phyloP scores from a whole-genome alignment of 2,113 vertebrate species.

The Osmerus mordax region DNA sequence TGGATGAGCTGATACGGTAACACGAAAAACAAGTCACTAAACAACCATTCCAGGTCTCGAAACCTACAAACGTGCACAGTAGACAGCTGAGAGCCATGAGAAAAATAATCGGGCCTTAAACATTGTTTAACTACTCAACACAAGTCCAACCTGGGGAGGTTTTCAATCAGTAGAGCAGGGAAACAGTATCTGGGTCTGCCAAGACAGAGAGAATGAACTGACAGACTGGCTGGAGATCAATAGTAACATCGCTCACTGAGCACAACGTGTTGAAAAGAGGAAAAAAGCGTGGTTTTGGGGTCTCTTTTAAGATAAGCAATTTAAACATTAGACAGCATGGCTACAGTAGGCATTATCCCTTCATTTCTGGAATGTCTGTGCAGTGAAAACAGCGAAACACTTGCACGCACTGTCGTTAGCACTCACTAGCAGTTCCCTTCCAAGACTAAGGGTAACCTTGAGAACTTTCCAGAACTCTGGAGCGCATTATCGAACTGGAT shows the following conservation, averaged over 20 bases:
- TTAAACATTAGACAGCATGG: constrained; percentile 63
- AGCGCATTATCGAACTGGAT: constrained; percentile 54
- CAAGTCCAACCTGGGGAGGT: constrained; percentile 13
- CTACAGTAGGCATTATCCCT: constrained; percentile 53
- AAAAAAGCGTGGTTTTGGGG: constrained; percentile 41
- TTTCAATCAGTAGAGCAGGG: constrained; percentile 24
- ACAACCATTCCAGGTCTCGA: no score
- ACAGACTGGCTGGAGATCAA: constrained; percentile 41
- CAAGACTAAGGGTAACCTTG: constrained; percentile 52
- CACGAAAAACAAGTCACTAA: background rate
- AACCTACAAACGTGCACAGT: background rate
- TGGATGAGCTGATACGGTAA: no score
- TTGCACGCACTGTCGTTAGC: constrained; percentile 52
- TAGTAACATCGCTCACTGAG: constrained; percentile 39
- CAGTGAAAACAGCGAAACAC: constrained; percentile 40
- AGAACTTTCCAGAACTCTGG: constrained; percentile 64
- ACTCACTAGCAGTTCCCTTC: constrained; percentile 35
- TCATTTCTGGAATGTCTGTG: constrained; percentile 56
- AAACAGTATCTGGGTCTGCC: constrained; percentile 1
- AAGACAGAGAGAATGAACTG: constrained; percentile 16
- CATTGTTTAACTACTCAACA: constrained; percentile 13
- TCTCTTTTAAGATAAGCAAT: constrained; percentile 65
- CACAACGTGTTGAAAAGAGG: constrained; percentile 52
- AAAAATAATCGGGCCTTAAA: constrained; percentile 10
- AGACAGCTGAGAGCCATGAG: background rate